phyloP scores from a whole-genome alignment of 2,113 vertebrate species.

The Scomber colias region DNA sequence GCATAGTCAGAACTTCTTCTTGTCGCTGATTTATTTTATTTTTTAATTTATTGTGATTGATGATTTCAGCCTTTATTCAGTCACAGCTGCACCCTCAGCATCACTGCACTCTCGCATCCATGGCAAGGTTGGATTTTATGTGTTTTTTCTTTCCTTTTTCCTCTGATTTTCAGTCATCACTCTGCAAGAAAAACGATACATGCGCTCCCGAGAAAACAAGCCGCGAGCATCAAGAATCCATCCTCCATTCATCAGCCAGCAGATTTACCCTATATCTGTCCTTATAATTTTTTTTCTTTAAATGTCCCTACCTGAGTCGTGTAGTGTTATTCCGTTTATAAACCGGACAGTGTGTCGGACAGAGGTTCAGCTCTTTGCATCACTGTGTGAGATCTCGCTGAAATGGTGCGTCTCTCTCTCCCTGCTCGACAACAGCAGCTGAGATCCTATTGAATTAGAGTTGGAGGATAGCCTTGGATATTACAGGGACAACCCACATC shows the following conservation, averaged over 20 bases:
- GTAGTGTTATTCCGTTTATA: slow-evolving; percentile 11
- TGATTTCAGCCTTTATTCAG: background rate
- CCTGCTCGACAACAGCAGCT: slow-evolving; percentile 60
- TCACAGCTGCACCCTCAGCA: slow-evolving; percentile 30
- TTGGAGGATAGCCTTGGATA: slow-evolving; percentile 63
- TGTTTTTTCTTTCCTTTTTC: slow-evolving; percentile 18
- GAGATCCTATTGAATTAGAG: slow-evolving; percentile 63
- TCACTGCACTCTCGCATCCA: slow-evolving; percentile 52
- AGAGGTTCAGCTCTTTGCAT: slow-evolving; percentile 11
- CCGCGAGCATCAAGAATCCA: slow-evolving; percentile 11
- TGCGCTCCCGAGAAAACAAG: slow-evolving; percentile 17
- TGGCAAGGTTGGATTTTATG: slow-evolving; percentile 19
- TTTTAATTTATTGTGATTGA: background rate
- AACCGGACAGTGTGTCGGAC: background rate
- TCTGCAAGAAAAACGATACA: slow-evolving; percentile 14
- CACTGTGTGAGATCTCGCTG: slow-evolving; percentile 35
- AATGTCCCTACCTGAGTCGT: slow-evolving; percentile 1
- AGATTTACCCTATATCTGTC: slow-evolving; percentile 22
- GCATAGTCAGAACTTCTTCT: slow-evolving; percentile 34
- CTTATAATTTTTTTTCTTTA: background rate
- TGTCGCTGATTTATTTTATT: background rate
- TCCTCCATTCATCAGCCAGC: background rate
- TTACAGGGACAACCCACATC: slow-evolving; percentile 73
- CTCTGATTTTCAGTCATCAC: slow-evolving; percentile 53
- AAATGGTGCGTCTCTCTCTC: slow-evolving; percentile 2